Base-by-base conservation (phyloP, 92 coral and sea anemone genomes). In the Porites rus region DNA sequence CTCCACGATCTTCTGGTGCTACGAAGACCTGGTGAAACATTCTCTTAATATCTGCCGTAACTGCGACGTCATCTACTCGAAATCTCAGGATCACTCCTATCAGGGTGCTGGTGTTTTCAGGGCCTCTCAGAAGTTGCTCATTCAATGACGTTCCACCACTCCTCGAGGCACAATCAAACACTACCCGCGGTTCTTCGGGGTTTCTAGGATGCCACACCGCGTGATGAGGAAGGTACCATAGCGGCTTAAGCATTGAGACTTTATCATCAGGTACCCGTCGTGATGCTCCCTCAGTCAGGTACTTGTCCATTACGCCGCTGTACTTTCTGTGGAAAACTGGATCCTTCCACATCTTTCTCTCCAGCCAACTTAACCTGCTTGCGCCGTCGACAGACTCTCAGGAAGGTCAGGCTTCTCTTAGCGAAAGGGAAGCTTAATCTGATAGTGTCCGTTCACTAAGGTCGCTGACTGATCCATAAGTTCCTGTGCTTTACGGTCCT, bases 211-310 rank as follows among this genome's bases (percentile, higher is more conserved):
- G 96, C 74, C 86, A 85, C 13, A 94, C 93, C 16, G 90, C 90
- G 31, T 94, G 98, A 72, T 89, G 98, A 16, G 95, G 93, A 51
- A 94, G 94, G 51, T 89, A 92, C 95, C 92, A 94, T 25, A 92
- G 76, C 58, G 95, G 95, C 11, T 80, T 87, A 50, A 90, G 88
- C 14, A 72, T 82, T 2, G 88, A 56, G 11, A 85, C 73, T 53
- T 87, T 90, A 62, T 90, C 88, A 10, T 87, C 85, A 0, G 92
- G 81, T 38, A 89, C 91, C 51, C 64, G 72, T 76, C 94, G 81
- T 43, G 95, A 92, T 10, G 93, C 81, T 25, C 95, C 93, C 68
- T 93, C 92, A 0, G 88, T 58, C 60, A 76, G 17, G 84, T 90
- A 94, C 50, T 94, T 93, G 71, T 94, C 89, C 17, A 94, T 46